Conservation (phyloP, 2,113 vertebrate species). For the Tursiops truncatus region DNA sequence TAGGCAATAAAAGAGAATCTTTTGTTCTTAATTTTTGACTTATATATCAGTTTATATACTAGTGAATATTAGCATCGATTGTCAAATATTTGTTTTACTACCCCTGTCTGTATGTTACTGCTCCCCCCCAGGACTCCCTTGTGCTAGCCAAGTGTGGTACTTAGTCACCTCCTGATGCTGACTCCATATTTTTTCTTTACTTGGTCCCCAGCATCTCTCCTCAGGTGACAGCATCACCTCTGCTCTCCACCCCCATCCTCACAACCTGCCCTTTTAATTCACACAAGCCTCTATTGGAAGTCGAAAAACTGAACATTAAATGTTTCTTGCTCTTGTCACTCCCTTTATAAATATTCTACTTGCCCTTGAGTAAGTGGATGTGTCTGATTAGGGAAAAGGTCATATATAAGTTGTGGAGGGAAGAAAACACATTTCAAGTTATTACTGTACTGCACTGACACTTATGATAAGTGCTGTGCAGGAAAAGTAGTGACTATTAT, state of each 20-base stretch:
- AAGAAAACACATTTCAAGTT: background rate
- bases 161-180: background rate
- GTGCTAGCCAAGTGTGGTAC: background rate
- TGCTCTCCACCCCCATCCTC: background rate
- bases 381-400: constrained; percentile 47
- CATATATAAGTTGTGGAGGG: background rate
- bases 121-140: background rate
- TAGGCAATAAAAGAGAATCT: background rate
- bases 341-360: background rate
- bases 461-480: background rate
- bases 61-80: background rate
- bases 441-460: background rate
- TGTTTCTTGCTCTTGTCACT: constrained; percentile 9
- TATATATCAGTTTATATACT: background rate
- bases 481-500: background rate
- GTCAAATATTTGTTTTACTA: background rate
- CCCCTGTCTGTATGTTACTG: accelerated
- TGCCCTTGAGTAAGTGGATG: constrained; percentile 19
- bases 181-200: background rate
- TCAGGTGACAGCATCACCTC: background rate
- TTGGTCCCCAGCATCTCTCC: background rate
- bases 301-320: background rate
- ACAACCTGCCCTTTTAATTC: background rate
- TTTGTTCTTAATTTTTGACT: background rate
- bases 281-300: background rate